Percentiles rank a stretch among this genome's conserved stretches.
Evolutionary conservation across 2,797 vertebrate species (phyloP).

Genomic region (Leucoraja ocellata): DNA sequence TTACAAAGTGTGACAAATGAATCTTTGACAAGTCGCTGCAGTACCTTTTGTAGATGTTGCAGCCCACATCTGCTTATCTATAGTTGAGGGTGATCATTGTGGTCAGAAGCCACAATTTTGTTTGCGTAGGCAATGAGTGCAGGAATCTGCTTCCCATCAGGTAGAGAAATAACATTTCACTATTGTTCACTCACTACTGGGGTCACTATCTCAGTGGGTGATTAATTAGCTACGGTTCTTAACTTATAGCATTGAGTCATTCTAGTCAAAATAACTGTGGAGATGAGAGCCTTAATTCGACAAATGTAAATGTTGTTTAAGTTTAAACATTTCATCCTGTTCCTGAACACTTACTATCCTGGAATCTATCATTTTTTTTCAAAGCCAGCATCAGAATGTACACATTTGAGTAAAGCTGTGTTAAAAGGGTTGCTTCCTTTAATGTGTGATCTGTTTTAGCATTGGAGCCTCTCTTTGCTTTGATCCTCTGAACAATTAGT

Average conservation of each 20-base stretch:
- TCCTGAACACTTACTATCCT: not conserved
- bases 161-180: not conserved
- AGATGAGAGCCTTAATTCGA: not conserved
- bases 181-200: not conserved
- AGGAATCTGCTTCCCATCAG: not conserved
- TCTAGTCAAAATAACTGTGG: not conserved
- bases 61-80: no score
- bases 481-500: not conserved
- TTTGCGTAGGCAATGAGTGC: not conserved
- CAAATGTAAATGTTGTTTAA: not conserved
- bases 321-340: not conserved
- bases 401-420: not conserved
- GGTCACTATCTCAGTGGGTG: not conserved
- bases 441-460: not conserved
- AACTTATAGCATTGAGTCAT: not conserved
- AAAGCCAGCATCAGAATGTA: not conserved
- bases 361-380: not conserved
- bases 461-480: not conserved
- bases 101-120: not conserved
- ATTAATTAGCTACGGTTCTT: not conserved
- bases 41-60: no score
- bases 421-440: not conserved
- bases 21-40: no score
- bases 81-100: not conserved
- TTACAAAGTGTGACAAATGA: no score